Evolutionary conservation across 2,797 vertebrate species (phyloP).

Genomic region (Poecile montanus): DNA sequence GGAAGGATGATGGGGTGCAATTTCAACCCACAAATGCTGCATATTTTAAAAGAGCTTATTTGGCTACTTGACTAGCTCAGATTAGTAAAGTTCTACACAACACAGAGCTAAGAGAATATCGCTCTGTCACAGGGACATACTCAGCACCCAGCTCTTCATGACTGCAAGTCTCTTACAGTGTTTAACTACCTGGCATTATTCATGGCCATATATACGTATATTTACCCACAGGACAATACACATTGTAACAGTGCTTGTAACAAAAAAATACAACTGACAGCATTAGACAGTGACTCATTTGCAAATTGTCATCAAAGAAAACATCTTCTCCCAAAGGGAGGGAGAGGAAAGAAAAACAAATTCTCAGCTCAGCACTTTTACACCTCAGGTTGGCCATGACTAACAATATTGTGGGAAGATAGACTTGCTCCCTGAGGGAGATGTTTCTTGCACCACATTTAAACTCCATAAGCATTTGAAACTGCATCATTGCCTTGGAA

Average conservation of each 20-base stretch:
- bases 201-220: not conserved
- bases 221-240: constrained; percentile 33
- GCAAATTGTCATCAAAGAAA: constrained; percentile 50
- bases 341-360: constrained; percentile 50
- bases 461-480: constrained; percentile 17
- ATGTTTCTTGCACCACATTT: constrained; percentile 38
- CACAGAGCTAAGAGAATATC: constrained; percentile 2
- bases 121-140: not conserved
- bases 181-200: constrained; percentile 31
- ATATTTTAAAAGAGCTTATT: not conserved
- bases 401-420: not conserved
- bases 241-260: constrained; percentile 21
- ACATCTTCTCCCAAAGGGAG: constrained; percentile 44
- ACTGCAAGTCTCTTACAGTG: not conserved
- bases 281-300: constrained; percentile 54
- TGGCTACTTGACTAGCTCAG: constrained; percentile 18
- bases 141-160: constrained; percentile 12
- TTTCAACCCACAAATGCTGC: not conserved
- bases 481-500: constrained; percentile 11
- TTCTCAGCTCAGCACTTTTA: constrained; percentile 58
- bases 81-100: constrained; percentile 2
- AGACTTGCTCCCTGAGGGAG: constrained; percentile 2
- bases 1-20: not conserved
- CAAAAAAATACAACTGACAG: constrained; percentile 39
- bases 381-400: constrained; percentile 29